phyloP scores from a whole-genome alignment of 92 coral and sea anemone genomes.

The Actinostola sp. region DNA sequence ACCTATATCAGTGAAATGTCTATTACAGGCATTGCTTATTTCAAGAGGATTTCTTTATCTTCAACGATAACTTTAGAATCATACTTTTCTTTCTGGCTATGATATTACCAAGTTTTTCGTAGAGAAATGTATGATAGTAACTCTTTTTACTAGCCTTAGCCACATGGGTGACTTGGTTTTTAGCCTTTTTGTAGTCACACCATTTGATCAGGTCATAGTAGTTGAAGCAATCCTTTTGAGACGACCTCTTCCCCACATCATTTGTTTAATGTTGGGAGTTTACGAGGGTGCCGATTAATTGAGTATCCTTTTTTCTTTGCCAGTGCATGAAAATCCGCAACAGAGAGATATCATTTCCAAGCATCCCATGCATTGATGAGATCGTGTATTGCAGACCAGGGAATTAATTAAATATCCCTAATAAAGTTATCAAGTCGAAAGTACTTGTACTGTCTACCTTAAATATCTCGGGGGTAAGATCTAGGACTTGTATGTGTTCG shows the following conservation, averaged over 20 bases:
- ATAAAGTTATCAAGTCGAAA: conserved; percentile 7
- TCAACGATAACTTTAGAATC: too few relatives aligned
- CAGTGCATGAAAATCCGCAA: background rate
- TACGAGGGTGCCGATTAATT: conserved; percentile 4
- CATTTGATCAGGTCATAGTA: conserved; percentile 39
- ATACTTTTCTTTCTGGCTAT: too few relatives aligned
- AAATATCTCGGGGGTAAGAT: conserved; percentile 20
- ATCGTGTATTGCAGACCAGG: background rate
- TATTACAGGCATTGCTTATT: too few relatives aligned
- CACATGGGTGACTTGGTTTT: conserved; percentile 32
- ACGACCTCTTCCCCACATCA: conserved; percentile 25
- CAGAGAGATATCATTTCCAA: background rate
- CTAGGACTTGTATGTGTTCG: conserved; percentile 11
- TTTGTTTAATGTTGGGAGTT: background rate
- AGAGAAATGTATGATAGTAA: conserved; percentile 28
- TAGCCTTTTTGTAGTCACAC: conserved; percentile 12
- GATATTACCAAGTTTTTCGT: background rate
- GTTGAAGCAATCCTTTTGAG: conserved; percentile 15
- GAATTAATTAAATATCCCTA: background rate
- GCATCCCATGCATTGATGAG: background rate
- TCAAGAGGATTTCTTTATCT: too few relatives aligned
- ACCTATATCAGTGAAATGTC: too few relatives aligned
- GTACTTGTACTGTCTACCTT: conserved; percentile 19
- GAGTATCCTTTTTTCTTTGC: conserved; percentile 2
- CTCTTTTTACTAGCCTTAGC: conserved; percentile 23